Conservation (phyloP, 2,797 vertebrate species). For the Notoglanidium macrostoma region DNA sequence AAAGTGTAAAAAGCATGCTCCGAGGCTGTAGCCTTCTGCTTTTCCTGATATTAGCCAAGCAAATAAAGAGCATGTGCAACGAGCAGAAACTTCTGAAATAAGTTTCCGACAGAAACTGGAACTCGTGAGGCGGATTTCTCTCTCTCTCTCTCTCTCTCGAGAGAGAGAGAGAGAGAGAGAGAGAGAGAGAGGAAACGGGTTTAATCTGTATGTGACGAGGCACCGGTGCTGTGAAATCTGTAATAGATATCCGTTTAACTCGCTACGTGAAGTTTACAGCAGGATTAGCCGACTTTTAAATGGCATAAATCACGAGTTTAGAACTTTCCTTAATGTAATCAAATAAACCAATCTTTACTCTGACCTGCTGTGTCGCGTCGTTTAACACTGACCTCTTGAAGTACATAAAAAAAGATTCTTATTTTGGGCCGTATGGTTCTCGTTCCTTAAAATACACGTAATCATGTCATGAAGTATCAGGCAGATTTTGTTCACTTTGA, state of each 20-base stretch:
- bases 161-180: too few species aligned
- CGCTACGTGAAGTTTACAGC: not conserved
- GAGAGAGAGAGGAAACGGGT: not conserved
- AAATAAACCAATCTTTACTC: not conserved
- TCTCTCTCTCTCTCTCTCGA: too few species aligned
- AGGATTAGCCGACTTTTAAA: not conserved
- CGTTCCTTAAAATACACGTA: not conserved
- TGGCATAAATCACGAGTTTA: not conserved
- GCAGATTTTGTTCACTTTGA: too few species aligned
- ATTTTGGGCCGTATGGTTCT: not conserved
- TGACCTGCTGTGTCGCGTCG: not conserved
- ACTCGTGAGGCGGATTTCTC: not conserved
- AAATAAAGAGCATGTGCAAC: not conserved
- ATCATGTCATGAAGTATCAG: not conserved
- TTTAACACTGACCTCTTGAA: not conserved
- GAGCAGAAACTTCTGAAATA: not conserved
- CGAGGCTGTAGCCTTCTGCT: not conserved
- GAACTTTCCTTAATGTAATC: not conserved
- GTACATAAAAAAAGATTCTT: not conserved
- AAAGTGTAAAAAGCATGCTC: not conserved
- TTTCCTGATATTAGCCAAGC: not conserved
- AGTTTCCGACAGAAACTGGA: not conserved
- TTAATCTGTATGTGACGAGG: not conserved
- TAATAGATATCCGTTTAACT: not conserved
- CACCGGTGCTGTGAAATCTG: not conserved